Evolutionary conservation across 2,113 vertebrate species (phyloP), one percentile per base, ranked within the genome.

Genomic region (Gallinago undulata): DNA sequence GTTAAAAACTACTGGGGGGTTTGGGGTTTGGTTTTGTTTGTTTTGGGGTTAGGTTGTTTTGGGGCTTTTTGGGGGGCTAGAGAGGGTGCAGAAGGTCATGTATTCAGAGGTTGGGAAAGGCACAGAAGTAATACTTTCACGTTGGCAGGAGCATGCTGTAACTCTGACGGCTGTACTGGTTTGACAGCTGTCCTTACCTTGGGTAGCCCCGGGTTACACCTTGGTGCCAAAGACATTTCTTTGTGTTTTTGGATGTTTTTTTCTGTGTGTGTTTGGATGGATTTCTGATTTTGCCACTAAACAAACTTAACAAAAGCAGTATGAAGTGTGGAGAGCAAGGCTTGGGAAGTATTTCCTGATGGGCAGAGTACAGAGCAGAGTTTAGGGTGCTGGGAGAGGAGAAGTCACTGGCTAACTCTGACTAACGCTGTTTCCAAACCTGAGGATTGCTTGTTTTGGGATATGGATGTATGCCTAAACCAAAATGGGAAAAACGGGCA

Each of bases 361-460:
- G 48, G 43, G 48, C 64, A 84, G 68, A 53, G 28, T n/a, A 59
- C 31, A 28, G 9, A 84, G 43, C 8, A 33, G 56, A 63, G 28
- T 47, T 70, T 84, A 39, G 48, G 35, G 48, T 5, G 3, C 11
- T 60, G 43, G 13, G 56, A 24, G 23, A n/a, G 35, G 57, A 39
- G 33, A 39, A 79, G 48, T 37, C 0, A 0, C 5, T 25, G 50
- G 8, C 13, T 13, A 13, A 39, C 31, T 75, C 63, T 41, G 55
- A 68, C n/a, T 88, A 53, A 76, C 0, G 2, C 39, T 10, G 21
- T 67, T 91, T 60, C 57, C 45, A 79, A 17, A 64, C 35, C 16
- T 19, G 48, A 33, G 9, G 0, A 2, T 79, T 60, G 37, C 57
- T 79, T 76, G 30, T 57, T 88, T 66, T 41, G 63, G 45, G 59